Base-by-base conservation (phyloP, 2,797 vertebrate genomes). In the Rhinogobio ventralis region DNA sequence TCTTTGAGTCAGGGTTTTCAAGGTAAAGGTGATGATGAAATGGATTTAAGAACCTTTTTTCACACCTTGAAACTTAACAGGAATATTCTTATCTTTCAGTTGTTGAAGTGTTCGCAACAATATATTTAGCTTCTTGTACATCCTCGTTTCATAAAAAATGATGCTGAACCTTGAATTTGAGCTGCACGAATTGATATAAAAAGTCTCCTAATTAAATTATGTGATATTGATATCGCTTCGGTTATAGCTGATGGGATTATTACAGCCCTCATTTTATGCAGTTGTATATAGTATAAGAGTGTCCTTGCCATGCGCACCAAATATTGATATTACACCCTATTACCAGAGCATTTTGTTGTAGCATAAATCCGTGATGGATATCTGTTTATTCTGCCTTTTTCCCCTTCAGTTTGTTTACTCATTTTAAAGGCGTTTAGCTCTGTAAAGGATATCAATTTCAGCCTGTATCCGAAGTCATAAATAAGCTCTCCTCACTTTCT, bases 371-470 rank as follows among this genome's bases (percentile, higher is more conserved):
- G 82, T 86, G 87, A 88, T 87, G 87, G 88, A 88, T 89, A 87
- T 90, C 82, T 85, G 86, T 86, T 89, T 88, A 83, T 88, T 86
- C 79, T 86, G 81, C 60, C 68, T 86, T 86, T 88, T 89, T 83
- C 87, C 6, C 28, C 55, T 79, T 79, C 86, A 83, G 87, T 89
- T 88, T 89, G 88, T 90, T 89, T 88, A 88, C 87, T 87, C 82
- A 83, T 87, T 90, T 90, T 88, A 86, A 87, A 88, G 79, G 64
- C 77, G 57, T 89, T 89, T 85, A 88, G 86, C 84, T 86, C 85
- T 85, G 84, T 85, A 89, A 88, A 90, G 83, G 78, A 90, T 87
- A 91, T 91, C 89, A 86, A 91, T 91, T 85, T 86, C 86, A 77
- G 78, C 84, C 76, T 60, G 83, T 77, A 89, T 89, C 88, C 88